Evolutionary conservation across 2,797 vertebrate genomes (phyloP).

Genomic region (Cottoperca gobio): DNA sequence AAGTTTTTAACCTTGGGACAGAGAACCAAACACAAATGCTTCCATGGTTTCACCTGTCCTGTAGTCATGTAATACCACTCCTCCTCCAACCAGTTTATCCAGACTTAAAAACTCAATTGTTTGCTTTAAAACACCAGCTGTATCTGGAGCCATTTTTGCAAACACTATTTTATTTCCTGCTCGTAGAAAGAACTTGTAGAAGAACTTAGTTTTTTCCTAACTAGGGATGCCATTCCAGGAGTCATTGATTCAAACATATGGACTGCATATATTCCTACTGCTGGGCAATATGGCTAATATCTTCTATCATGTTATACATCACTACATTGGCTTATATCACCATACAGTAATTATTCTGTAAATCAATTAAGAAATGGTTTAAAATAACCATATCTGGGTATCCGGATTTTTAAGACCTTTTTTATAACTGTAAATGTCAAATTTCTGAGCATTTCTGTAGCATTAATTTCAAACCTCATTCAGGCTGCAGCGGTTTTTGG

Average conservation of each 20-base stretch:
- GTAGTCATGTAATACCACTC: conserved; percentile 6
- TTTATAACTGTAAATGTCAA: too few relatives aligned
- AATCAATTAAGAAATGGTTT: too few relatives aligned
- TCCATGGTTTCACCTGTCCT: conserved; percentile 15
- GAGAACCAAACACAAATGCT: conserved; percentile 11
- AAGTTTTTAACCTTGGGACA: conserved; percentile 15
- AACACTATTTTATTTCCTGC: not conserved
- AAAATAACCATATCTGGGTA: too few relatives aligned
- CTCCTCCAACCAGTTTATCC: conserved; percentile 8
- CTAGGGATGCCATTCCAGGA: not conserved
- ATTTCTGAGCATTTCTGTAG: conserved; percentile 7
- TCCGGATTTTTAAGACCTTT: too few relatives aligned
- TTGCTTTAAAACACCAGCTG: not conserved
- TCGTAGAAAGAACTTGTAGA: too few relatives aligned
- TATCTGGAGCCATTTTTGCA: not conserved
- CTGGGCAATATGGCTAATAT: too few relatives aligned
- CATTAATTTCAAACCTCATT: conserved; percentile 21
- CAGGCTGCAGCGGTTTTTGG: conserved; percentile 8
- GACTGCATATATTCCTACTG: not conserved
- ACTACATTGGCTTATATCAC: too few relatives aligned
- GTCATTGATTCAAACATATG: not conserved
- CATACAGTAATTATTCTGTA: too few relatives aligned
- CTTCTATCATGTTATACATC: too few relatives aligned
- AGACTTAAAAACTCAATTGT: not conserved
- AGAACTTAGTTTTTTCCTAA: not conserved